Conservation (phyloP, 2,888 invertebrate species). For the Netelia inedita region DNA sequence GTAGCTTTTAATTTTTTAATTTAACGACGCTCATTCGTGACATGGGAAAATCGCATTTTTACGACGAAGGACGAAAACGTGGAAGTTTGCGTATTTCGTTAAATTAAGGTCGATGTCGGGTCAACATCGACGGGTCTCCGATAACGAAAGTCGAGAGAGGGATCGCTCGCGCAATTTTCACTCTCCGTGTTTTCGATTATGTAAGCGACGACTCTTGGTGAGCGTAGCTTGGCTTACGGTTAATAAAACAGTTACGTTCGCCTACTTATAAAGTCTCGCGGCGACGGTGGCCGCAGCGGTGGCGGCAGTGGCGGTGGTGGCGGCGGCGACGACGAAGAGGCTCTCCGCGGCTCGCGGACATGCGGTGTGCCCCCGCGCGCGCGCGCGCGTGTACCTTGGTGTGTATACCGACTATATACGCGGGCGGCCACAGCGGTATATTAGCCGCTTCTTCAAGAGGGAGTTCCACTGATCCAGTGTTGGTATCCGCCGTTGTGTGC, state of each 20-base stretch:
- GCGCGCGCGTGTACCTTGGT: not conserved
- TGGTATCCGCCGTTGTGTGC: conserved; percentile 46
- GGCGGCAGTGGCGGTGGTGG: conserved; percentile 37
- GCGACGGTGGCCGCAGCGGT: conserved; percentile 54
- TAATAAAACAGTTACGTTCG: conserved; percentile 83
- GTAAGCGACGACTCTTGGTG: conserved; percentile 76
- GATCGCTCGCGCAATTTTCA: conserved; percentile 82
- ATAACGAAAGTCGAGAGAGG: conserved; percentile 83
- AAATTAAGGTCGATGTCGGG: conserved; percentile 61
- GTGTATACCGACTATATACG: conserved; percentile 24
- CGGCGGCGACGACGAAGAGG: conserved; percentile 26
- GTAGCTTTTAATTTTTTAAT: not conserved
- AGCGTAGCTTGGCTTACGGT: conserved; percentile 79
- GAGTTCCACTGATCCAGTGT: conserved; percentile 72
- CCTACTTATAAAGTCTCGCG: conserved; percentile 78
- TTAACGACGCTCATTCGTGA: not conserved
- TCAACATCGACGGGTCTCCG: conserved; percentile 71
- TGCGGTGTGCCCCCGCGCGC: conserved; percentile 33
- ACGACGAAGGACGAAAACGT: not conserved
- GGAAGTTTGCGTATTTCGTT: not conserved
- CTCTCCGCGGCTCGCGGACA: conserved; percentile 48
- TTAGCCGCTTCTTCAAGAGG: conserved; percentile 56
- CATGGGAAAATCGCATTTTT: not conserved
- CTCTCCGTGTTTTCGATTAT: conserved; percentile 84
- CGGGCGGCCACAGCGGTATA: conserved; percentile 64